Evolutionary conservation across 2,888 invertebrate species (phyloP).

Genomic region (Tortricodes alternella): DNA sequence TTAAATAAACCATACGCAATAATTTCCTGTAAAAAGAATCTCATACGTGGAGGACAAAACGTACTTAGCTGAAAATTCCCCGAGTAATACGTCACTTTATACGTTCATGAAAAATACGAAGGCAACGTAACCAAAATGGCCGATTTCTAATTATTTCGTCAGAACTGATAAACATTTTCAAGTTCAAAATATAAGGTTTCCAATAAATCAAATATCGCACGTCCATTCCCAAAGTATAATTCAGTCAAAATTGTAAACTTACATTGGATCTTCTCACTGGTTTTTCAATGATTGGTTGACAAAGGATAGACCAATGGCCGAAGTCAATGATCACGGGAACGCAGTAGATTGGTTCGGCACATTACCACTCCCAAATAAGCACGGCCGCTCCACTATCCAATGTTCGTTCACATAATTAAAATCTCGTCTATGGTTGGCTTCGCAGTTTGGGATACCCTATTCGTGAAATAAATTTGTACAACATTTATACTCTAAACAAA

Average conservation of each 20-base stretch:
- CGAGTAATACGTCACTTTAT: constrained; percentile 61
- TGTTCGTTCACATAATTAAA: constrained; percentile 71
- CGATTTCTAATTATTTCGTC: constrained; percentile 66
- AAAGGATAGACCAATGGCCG: constrained; percentile 93
- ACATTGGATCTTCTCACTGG: constrained; percentile 83
- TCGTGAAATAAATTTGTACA: constrained; percentile 20
- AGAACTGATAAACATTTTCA: constrained; percentile 43
- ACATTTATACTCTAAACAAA: not conserved
- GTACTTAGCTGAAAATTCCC: constrained; percentile 13
- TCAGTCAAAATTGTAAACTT: constrained; percentile 75
- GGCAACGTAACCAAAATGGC: constrained; percentile 78
- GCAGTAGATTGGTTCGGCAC: constrained; percentile 86
- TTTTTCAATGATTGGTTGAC: constrained; percentile 95
- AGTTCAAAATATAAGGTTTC: constrained; percentile 42
- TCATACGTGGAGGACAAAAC: constrained; percentile 20
- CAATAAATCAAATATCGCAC: constrained; percentile 40
- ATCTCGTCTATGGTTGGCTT: constrained; percentile 63
- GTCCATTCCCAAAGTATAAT: constrained; percentile 55
- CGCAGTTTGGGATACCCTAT: constrained; percentile 41
- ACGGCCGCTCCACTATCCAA: constrained; percentile 66
- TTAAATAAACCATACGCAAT: not conserved
- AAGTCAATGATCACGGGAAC: constrained; percentile 88
- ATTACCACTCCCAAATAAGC: constrained; percentile 86
- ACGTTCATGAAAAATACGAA: constrained; percentile 50
- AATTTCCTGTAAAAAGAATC: not conserved